Percentiles rank a stretch among this genome's conserved stretches.
These are phyloP conservation scores for Atrina japonica DNA, from an alignment of 2,888 invertebrate genomes.

Conservation along the genomic window DNA sequence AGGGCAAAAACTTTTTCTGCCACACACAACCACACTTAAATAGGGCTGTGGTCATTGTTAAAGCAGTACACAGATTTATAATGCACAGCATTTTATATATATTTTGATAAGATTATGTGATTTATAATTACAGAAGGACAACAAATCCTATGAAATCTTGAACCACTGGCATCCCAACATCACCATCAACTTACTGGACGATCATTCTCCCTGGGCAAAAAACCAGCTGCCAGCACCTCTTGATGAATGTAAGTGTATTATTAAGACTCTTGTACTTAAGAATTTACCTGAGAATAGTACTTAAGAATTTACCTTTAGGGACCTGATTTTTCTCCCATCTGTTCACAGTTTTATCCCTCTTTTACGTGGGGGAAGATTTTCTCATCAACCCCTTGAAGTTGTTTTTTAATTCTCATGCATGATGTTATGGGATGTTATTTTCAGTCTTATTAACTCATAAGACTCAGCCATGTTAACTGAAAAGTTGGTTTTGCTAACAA, in stretches of 20 bases:
- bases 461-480: no score
- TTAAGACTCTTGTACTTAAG: background rate
- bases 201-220: constrained; percentile 96
- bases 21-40: no score
- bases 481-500: no score
- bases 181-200: constrained; percentile 96
- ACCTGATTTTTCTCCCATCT: background rate
- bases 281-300: no score
- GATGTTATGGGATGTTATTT: background rate
- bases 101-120: no score
- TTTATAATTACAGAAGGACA: constrained; percentile 68
- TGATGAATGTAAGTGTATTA: constrained; percentile 87
- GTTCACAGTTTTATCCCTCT: background rate
- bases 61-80: no score
- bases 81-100: no score
- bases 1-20: no score
- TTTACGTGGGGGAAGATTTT: background rate
- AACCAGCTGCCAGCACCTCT: constrained; percentile 95
- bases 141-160: constrained; percentile 88
- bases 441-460: no score
- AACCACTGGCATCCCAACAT: constrained; percentile 99
- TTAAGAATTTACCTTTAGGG: background rate
- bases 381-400: background rate
- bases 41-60: no score
- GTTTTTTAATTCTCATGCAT: background rate